Base-by-base conservation (phyloP, 2,113 vertebrate genomes). In the Osmerus mordax region DNA sequence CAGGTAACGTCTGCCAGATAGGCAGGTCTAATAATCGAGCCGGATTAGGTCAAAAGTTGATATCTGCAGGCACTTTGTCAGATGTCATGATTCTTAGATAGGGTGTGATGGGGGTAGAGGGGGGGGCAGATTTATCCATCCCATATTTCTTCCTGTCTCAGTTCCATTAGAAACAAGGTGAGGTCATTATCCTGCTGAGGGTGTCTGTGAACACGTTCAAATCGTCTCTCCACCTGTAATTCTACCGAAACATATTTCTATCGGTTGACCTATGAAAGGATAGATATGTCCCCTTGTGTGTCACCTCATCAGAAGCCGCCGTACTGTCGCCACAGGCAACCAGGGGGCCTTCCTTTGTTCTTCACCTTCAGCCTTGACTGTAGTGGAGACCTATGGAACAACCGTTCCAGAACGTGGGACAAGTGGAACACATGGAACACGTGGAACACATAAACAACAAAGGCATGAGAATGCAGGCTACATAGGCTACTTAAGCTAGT, bases 271-370 rank as follows among this genome's bases (percentile, higher is more conserved):
- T 72, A 73, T 62, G 28, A 1, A 3, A 69, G 0, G 36, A 2
- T 3, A 9, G 23, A 23, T 53, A 19, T 23, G 19, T 67, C 21
- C n/a, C 47, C 3, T 69, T 75, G 11, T 11, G 25, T 59, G n/a
- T 69, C 13, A 28, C 32, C 13, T 41, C 63, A 79, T 81, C 80
- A 84, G 80, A 83, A 70, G 58, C 9, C 0, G 67, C 64, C 6
- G 21, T 73, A 81, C 72, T 65, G 68, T 83, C 21, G 1, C 74
- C 61, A 0, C 0, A 23, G 4, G 29, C 29, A 36, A 64, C 16
- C 16, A 8, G 41, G 71, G 41, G 73, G 76, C 70, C 71, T 73
- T 72, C 19, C 66, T 59, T 3, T 6, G 1, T 36, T 73, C 14
- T 14, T 60, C 53, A 36, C 36, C 36, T 67, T 53, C 70, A 1